phyloP scores from a whole-genome alignment of 2,888 invertebrate species.

The Ashinkailepas kermadecensis region DNA sequence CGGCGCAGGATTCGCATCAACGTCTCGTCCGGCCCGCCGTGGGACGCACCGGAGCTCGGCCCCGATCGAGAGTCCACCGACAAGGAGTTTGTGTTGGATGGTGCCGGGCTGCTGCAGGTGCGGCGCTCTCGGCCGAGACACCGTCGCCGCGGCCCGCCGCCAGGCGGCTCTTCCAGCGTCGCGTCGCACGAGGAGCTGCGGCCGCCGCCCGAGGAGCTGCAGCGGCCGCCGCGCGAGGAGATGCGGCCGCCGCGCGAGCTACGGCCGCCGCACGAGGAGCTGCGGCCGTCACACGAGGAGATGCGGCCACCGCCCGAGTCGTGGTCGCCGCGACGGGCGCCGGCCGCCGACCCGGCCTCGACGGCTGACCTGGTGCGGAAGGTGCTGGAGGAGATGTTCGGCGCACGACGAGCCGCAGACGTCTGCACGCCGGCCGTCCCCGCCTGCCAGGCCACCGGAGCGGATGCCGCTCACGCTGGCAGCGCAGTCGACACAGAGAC shows the following conservation, averaged over 20 bases:
- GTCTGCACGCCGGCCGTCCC: background rate
- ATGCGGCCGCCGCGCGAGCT: too few species aligned
- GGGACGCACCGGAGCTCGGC: background rate
- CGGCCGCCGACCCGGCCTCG: background rate
- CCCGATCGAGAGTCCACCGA: background rate
- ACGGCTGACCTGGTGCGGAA: background rate
- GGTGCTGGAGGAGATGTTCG: conserved; percentile 14
- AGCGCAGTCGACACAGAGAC: too few species aligned
- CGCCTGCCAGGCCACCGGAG: too few species aligned
- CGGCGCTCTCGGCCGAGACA: background rate
- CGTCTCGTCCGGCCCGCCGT: background rate
- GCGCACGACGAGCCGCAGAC: background rate
- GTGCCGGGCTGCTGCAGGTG: background rate
- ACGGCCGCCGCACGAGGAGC: too few species aligned
- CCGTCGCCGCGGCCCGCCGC: background rate
- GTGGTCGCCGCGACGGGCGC: too few species aligned
- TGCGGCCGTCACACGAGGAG: too few species aligned
- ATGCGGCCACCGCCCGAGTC: too few species aligned
- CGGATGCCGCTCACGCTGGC: too few species aligned
- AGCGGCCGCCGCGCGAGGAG: too few species aligned
- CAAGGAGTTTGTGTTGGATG: background rate
- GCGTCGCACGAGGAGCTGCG: background rate
- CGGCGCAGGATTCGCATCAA: conserved; percentile 8
- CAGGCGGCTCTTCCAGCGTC: background rate
- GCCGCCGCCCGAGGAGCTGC: too few species aligned